These are phyloP conservation scores for Bombus impatiens DNA, from an alignment of 1,140 invertebrate species.

Conservation along the genomic window DNA sequence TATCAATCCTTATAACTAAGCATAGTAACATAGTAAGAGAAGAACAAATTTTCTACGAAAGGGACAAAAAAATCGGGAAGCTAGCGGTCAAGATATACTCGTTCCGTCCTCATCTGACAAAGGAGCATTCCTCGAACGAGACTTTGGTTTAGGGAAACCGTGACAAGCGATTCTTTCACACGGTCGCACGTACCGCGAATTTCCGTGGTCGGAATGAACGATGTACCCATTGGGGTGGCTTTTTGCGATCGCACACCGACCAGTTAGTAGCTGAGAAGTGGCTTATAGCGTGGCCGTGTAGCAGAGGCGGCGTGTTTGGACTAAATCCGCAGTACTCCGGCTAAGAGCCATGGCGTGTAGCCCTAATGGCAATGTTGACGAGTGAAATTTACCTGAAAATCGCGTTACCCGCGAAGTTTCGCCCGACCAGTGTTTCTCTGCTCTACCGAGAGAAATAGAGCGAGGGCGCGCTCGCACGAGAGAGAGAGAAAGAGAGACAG, in stretches of 20 bases:
- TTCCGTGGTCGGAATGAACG: conserved; percentile 5
- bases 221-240: neutral
- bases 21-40: too few species aligned
- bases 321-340: conserved; percentile 53
- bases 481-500: neutral
- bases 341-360: conserved; percentile 73
- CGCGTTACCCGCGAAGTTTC: conserved; percentile 69
- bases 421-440: conserved; percentile 60
- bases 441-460: neutral
- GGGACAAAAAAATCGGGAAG: neutral
- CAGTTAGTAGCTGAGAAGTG: conserved; percentile 10
- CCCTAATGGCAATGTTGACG: conserved; percentile 69
- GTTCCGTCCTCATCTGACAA: neutral
- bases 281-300: conserved; percentile 43
- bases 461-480: too few species aligned
- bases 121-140: neutral
- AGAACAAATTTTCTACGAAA: too few species aligned
- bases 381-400: conserved; percentile 73
- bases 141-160: neutral
- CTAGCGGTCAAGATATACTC: neutral
- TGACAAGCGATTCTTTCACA: conserved; percentile 1
- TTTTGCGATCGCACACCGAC: conserved; percentile 6
- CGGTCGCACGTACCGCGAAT: neutral
- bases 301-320: conserved; percentile 36
- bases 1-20: too few species aligned